Evolutionary conservation across 2,888 invertebrate species (phyloP).

Genomic region (Leucozona laternaria): DNA sequence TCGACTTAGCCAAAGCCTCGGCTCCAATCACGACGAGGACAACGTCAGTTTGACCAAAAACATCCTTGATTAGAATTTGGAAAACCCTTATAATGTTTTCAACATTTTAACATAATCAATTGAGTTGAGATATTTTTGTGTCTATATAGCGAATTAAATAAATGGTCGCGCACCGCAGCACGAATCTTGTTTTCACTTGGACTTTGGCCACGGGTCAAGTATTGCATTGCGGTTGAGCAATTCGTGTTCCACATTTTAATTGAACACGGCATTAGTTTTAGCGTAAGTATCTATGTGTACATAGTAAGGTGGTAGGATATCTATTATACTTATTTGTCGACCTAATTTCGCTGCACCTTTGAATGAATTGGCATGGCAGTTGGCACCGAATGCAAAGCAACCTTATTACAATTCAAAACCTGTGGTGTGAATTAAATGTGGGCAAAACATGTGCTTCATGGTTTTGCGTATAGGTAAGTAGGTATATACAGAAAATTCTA

Average conservation of each 20-base stretch:
- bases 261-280: conserved; percentile 23
- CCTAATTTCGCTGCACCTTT: conserved; percentile 6
- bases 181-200: conserved; percentile 26
- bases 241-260: conserved; percentile 33
- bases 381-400: not conserved
- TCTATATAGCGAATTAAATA: conserved; percentile 4
- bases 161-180: conserved; percentile 6
- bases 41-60: conserved; percentile 82
- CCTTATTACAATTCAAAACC: conserved; percentile 21
- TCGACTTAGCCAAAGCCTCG: conserved; percentile 77
- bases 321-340: not conserved
- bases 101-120: conserved; percentile 30
- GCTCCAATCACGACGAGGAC: conserved; percentile 79
- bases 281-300: not conserved
- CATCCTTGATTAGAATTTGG: conserved; percentile 77
- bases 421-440: conserved; percentile 17
- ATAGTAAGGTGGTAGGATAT: no score
- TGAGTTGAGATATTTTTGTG: conserved; percentile 14
- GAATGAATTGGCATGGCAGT: not conserved
- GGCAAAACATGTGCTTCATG: not conserved
- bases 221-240: conserved; percentile 6
- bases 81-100: conserved; percentile 22
- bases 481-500: not conserved
- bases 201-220: conserved; percentile 25
- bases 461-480: not conserved